Conservation (phyloP, 2,797 vertebrate species). For the Trichosurus vulpecula region DNA sequence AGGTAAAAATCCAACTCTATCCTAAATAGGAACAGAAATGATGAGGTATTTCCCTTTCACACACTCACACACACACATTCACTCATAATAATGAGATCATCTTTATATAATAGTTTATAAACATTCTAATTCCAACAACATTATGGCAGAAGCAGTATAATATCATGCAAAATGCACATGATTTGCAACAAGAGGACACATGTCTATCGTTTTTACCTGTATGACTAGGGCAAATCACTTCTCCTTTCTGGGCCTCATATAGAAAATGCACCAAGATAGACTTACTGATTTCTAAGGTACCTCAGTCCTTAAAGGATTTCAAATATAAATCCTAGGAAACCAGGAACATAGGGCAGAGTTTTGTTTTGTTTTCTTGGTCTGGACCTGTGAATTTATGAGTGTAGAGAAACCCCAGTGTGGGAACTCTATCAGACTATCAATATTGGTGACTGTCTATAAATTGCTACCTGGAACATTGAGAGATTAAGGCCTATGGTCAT, state of each 20-base stretch:
- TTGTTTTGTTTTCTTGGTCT: not conserved
- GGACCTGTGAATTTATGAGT: not conserved
- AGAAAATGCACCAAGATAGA: not conserved
- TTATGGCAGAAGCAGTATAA: not conserved
- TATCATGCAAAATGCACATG: not conserved
- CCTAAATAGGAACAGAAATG: not conserved
- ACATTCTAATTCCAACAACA: not conserved
- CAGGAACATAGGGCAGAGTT: not conserved
- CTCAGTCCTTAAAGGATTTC: not conserved
- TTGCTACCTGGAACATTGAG: not conserved
- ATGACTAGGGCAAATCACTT: not conserved
- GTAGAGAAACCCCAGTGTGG: not conserved
- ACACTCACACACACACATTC: not conserved
- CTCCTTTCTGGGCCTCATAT: not conserved
- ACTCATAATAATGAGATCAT: not conserved
- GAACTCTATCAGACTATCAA: not conserved
- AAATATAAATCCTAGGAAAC: not conserved
- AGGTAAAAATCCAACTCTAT: not conserved
- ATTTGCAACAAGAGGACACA: not conserved
- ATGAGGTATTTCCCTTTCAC: not conserved
- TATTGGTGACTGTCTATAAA: not conserved
- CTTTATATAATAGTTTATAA: not conserved
- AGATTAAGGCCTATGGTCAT: not conserved
- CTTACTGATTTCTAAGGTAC: not conserved
- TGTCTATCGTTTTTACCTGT: not conserved